These are phyloP conservation scores for Probosciger aterrimus DNA, from an alignment of 2,113 vertebrate species.

Conservation along the genomic window DNA sequence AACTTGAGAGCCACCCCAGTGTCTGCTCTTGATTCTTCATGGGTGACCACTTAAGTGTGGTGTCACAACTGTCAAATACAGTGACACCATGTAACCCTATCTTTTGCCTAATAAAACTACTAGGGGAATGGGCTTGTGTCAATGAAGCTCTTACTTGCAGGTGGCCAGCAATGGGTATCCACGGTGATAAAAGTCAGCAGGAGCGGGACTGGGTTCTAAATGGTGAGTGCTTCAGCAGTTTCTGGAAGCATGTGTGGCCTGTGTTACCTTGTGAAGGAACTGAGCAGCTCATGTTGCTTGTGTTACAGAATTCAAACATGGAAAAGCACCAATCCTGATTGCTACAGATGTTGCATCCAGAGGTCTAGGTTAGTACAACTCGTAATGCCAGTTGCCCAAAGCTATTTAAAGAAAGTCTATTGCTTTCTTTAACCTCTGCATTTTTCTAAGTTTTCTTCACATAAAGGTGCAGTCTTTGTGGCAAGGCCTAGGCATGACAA, in stretches of 20 bases:
- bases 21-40: neutral
- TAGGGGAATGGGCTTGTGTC: fast-evolving
- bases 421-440: conserved; percentile 99
- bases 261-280: neutral
- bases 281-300: neutral
- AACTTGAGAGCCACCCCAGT: fast-evolving
- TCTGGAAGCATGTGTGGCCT: fast-evolving
- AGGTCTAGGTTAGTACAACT: conserved; percentile 95
- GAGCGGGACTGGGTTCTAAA: conserved; percentile 99
- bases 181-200: conserved; percentile 98
- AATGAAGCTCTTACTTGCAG: conserved; percentile 52
- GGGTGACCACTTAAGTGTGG: too few relatives aligned
- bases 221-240: conserved; percentile 70
- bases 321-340: conserved; percentile 98
- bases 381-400: conserved; percentile 74
- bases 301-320: conserved; percentile 93
- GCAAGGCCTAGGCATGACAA: conserved; percentile 99
- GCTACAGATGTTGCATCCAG: conserved; percentile 98
- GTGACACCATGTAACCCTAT: neutral
- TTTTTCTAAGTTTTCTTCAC: conserved; percentile 99
- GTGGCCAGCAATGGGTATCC: conserved; percentile 99
- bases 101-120: neutral
- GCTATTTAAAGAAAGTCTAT: conserved; percentile 98
- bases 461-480: conserved; percentile 99
- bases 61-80: neutral